These are phyloP conservation scores for Apis dorsata DNA, from an alignment of 1,140 invertebrate genomes.

Conservation along the genomic window DNA sequence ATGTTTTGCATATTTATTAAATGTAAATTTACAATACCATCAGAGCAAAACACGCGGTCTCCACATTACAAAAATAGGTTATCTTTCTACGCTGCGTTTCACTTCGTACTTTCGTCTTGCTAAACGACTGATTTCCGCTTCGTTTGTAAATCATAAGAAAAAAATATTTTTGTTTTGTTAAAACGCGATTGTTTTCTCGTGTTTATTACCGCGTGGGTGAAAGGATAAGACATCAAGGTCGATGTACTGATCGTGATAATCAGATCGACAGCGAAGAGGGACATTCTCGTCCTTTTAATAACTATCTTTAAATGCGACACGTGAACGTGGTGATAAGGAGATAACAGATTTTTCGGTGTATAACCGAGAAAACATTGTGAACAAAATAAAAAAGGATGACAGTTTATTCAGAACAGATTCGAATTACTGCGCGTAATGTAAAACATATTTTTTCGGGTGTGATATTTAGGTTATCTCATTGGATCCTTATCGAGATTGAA, in stretches of 20 bases:
- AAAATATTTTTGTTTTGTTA: not conserved
- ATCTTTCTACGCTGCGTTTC: constrained; percentile 39
- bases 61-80: constrained; percentile 49
- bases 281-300: constrained; percentile 26
- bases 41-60: constrained; percentile 37
- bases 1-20: not conserved
- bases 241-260: constrained; percentile 1
- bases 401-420: constrained; percentile 31
- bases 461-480: constrained; percentile 43
- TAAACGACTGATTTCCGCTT: not conserved
- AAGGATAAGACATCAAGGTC: constrained; percentile 37
- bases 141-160: not conserved
- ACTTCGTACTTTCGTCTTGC: constrained; percentile 32
- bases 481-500: constrained; percentile 27
- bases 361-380: not conserved
- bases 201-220: constrained; percentile 26
- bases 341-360: constrained; percentile 28
- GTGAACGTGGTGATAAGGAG: constrained; percentile 6
- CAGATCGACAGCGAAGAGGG: constrained; percentile 27
- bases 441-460: constrained; percentile 21
- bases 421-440: constrained; percentile 26
- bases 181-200: not conserved
- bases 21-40: constrained; percentile 18
- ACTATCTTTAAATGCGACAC: constrained; percentile 23
- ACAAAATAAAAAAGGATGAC: constrained; percentile 26